phyloP scores from a whole-genome alignment of 1,140 invertebrate genomes.

The Cryptotermes secundus region DNA sequence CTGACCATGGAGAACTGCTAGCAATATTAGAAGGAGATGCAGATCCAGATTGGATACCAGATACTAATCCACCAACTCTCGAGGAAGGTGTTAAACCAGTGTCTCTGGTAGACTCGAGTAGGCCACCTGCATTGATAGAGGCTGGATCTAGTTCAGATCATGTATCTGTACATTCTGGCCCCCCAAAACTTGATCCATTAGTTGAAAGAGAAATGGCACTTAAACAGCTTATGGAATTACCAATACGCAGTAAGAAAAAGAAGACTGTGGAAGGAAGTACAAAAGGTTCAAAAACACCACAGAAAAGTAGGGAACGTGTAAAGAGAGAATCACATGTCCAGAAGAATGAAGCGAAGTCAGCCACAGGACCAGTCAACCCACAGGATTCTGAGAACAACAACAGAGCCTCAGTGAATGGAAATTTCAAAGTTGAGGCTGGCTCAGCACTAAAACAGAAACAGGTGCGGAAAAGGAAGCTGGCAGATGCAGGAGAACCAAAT shows the following conservation, averaged over 20 bases:
- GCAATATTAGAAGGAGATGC: slow-evolving; percentile 54
- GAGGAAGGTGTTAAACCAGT: slow-evolving; percentile 34
- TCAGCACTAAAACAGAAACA: neutral
- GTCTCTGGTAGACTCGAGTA: slow-evolving; percentile 38
- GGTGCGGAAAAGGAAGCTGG: neutral
- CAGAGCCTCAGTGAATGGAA: neutral
- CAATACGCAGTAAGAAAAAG: slow-evolving; percentile 35
- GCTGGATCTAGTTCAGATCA: neutral
- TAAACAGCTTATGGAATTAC: slow-evolving; percentile 54
- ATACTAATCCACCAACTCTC: slow-evolving; percentile 45
- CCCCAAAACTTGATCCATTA: slow-evolving; percentile 47
- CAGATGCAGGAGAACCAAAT: neutral
- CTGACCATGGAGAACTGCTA: slow-evolving; percentile 50
- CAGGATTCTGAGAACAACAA: neutral
- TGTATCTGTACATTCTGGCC: slow-evolving; percentile 28
- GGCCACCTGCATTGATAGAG: neutral
- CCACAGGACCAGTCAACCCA: neutral
- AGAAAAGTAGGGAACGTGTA: slow-evolving; percentile 17
- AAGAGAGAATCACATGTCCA: slow-evolving; percentile 21
- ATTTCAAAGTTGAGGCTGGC: slow-evolving; percentile 3
- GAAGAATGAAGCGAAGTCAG: neutral
- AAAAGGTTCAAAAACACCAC: neutral
- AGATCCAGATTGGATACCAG: slow-evolving; percentile 50
- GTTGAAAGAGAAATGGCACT: slow-evolving; percentile 54
- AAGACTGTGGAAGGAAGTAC: neutral